Evolutionary conservation across 2,797 vertebrate species (phyloP), one percentile per base, ranked within the genome.

Genomic region (Leucoraja ocellata): DNA sequence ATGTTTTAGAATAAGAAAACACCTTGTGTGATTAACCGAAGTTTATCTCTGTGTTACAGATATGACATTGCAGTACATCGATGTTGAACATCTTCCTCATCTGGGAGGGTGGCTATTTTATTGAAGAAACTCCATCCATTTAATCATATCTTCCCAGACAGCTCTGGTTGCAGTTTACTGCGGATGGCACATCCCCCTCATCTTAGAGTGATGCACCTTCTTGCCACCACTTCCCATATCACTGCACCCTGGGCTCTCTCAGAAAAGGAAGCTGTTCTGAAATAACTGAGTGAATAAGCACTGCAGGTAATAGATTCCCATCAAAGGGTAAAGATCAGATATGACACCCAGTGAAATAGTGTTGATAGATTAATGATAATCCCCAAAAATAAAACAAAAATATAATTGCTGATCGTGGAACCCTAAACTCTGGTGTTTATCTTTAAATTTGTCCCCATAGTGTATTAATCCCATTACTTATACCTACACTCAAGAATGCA

Each of bases 81-180:
- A n/a, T 58, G 8, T 28, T 83, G 80, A 83, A 83, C 54, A 58
- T 58, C 80, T 83, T 83, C 81, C 81, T 28, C 81, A 83, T 83
- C 81, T 83, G 81, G 54, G 46, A 83, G 80, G 81, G 11, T 61
- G 23, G 5, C 8, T 25, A 58, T 10, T 83, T 28, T 58, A 83
- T 83, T 81, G 39, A 81, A 81, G 79, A 81, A 81, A 81, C 39
- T 46, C 36, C 81, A 83, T 28, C 25, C 81, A 28, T 25, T 54
- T 83, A 11, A 11, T 83, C 21, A 10, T 54, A 83, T 28, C 54
- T 83, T 58, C 81, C 46, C 81, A 58, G 46, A 28, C 16, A 58
- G 46, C 8, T 9, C 23, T 0, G 10, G 58, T 23, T 58, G 81
- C 81, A 58, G 54, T 9, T 25, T 58, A 0, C 8, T 39, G 32